Evolutionary conservation across 2,888 invertebrate genomes (phyloP), one percentile per base, ranked within the genome.

Genomic region (Temnothorax rugatulus): DNA sequence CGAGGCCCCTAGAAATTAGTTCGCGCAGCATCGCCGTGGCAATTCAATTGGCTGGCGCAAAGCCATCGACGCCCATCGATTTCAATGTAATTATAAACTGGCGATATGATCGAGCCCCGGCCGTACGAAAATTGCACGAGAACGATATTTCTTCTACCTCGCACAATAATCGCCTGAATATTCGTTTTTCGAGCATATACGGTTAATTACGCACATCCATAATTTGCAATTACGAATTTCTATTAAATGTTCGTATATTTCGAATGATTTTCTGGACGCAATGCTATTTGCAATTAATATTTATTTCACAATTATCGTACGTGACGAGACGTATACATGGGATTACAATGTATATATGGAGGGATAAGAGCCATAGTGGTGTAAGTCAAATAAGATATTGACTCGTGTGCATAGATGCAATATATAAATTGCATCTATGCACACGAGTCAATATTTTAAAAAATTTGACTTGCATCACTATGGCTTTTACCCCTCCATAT

Each of bases 31-130:
- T 29, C 29, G 54, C 54, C 68, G 29, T 18, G 57, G 13, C 71
- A 59, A 73, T 81, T 81, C 59, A 73, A 79, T 71, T 73, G 73
- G 73, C 18, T 76, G 76, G 76, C 76, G 52, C 47, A 47, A 59
- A 59, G 57, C 79, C 71, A 34, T 57, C 79, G 47, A 47, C 47
- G 44, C 68, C n/a, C 68, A 44, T 73, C 79, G 73, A 81, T 81
- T 61, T 8, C 59, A 34, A 73, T 13, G 59, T 61, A 81, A 81
- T 81, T 81, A 81, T 71, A 34, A 71, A 13, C 52, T 54, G 29
- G 18, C 73, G 59, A 59, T 44, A 25, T 25, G 34, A 69, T 59
- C 52, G 52, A 38, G 38, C 3, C 34, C 61, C 61, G 29, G 66
- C 18, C 38, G 21, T 25, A 57, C 34, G 57, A 81, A 81, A 61